These are phyloP conservation scores for Metallyticus violacea DNA, from an alignment of 2,888 invertebrate species.

Conservation along the genomic window DNA sequence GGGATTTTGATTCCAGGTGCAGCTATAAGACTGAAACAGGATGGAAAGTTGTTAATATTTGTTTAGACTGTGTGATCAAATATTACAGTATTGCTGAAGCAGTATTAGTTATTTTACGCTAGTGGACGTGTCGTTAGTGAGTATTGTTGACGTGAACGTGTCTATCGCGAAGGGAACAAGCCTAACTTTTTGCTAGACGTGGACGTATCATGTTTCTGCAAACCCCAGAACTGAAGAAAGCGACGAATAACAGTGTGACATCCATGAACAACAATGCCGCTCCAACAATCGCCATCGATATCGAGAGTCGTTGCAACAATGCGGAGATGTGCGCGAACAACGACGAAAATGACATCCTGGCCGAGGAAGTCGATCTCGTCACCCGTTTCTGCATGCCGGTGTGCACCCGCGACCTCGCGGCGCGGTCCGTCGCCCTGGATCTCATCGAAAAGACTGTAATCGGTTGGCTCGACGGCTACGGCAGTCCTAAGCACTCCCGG, in stretches of 20 bases:
- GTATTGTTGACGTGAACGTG: not conserved
- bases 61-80: not conserved
- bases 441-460: conserved; percentile 53
- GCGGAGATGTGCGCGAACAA: not conserved
- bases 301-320: conserved; percentile 5
- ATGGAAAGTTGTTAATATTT: not conserved
- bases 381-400: conserved; percentile 53
- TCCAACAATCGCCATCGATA: conserved; percentile 18
- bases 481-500: conserved; percentile 49
- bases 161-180: not conserved
- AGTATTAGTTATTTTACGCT: conserved; percentile 1
- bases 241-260: conserved; percentile 9
- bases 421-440: conserved; percentile 52
- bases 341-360: conserved; percentile 1
- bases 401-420: conserved; percentile 53
- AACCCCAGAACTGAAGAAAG: conserved; percentile 16
- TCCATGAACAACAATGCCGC: conserved; percentile 17
- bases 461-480: conserved; percentile 54
- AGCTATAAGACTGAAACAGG: not conserved
- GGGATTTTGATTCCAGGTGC: not conserved
- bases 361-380: conserved; percentile 49
- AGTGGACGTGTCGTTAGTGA: not conserved
- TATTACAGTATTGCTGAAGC: not conserved
- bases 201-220: conserved; percentile 18
- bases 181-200: too few species aligned